phyloP scores from a whole-genome alignment of 2,888 invertebrate species.

The Meteorus colon region DNA sequence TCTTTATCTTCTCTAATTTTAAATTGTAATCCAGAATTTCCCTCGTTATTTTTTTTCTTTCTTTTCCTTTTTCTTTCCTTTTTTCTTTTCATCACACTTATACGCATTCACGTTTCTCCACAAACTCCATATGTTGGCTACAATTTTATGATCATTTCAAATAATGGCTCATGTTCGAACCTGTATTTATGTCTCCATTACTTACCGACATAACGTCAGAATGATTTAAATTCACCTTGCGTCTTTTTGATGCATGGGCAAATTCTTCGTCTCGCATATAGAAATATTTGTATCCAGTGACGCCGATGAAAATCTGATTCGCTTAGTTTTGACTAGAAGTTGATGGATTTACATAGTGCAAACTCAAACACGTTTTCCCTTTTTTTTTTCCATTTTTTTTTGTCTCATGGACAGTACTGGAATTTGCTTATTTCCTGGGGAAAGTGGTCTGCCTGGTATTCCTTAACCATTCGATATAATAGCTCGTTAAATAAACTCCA shows the following conservation, averaged over 20 bases:
- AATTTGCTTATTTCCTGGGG: slow-evolving; percentile 21
- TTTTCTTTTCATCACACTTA: background rate
- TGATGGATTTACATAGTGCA: slow-evolving; percentile 4
- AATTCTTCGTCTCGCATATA: background rate
- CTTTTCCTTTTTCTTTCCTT: background rate
- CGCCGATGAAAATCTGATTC: background rate
- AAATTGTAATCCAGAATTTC: slow-evolving; percentile 14
- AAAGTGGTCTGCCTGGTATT: slow-evolving; percentile 3
- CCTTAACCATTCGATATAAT: slow-evolving; percentile 5
- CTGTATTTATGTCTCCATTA: slow-evolving; percentile 2
- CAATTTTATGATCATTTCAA: background rate
- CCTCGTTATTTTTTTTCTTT: background rate
- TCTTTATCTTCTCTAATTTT: slow-evolving; percentile 21
- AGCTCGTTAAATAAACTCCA: slow-evolving; percentile 16
- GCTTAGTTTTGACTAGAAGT: background rate
- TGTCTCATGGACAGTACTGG: background rate
- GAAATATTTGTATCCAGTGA: background rate
- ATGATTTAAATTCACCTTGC: slow-evolving; percentile 12
- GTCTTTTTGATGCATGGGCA: background rate
- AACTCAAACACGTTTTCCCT: background rate
- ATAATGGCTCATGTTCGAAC: background rate
- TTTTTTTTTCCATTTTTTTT: background rate
- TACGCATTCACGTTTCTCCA: background rate
- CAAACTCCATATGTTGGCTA: background rate
- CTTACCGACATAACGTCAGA: background rate